These are phyloP conservation scores for Lycia hirtaria DNA, from an alignment of 2,888 invertebrate species.

Conservation along the genomic window DNA sequence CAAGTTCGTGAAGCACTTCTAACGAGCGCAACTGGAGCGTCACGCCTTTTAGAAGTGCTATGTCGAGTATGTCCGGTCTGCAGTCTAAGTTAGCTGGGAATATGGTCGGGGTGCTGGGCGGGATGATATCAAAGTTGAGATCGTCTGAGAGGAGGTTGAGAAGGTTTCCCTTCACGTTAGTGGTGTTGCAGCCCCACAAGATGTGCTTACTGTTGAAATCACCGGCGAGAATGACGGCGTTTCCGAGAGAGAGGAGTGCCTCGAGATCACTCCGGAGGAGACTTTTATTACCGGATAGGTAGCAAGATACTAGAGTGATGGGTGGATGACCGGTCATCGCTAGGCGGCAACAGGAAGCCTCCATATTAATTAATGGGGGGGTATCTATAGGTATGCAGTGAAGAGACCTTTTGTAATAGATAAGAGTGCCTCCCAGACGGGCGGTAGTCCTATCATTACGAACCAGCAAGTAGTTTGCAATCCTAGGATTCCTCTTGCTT, in stretches of 20 bases:
- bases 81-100: too few relatives aligned
- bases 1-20: constrained; percentile 2
- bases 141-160: constrained; percentile 11
- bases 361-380: too few relatives aligned
- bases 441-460: too few relatives aligned
- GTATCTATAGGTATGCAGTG: too few relatives aligned
- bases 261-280: not conserved
- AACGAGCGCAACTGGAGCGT: constrained; percentile 5
- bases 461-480: too few relatives aligned
- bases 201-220: constrained; percentile 18
- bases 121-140: not conserved
- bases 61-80: constrained; percentile 4
- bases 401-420: too few relatives aligned
- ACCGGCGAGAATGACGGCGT: constrained; percentile 5
- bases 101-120: not conserved
- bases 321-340: too few relatives aligned
- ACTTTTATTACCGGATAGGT: too few relatives aligned
- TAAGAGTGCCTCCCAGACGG: too few relatives aligned
- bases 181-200: constrained; percentile 4
- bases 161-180: not conserved
- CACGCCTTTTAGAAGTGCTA: constrained; percentile 1
- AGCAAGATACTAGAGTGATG: too few relatives aligned
- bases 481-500: too few relatives aligned
- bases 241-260: not conserved
- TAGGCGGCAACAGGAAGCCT: too few relatives aligned